Base-by-base conservation (phyloP, 2,113 vertebrate genomes). In the Seriola dumerili region DNA sequence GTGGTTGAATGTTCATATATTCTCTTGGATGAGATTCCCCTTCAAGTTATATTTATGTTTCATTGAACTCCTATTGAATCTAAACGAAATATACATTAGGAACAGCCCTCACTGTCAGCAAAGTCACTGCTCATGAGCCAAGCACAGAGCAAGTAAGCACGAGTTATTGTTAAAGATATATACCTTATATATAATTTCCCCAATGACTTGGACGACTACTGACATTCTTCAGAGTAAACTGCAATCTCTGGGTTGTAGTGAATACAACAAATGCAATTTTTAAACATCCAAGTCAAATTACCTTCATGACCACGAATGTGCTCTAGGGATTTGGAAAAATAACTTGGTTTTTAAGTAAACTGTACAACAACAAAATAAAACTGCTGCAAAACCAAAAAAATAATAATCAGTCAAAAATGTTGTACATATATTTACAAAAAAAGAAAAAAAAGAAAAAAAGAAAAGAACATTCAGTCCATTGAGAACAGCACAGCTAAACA, bases 11-110 rank as follows among this genome's bases (percentile, higher is more conserved):
- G 63, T 65, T 81, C 13, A 38, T 32, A 71, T 65, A 44, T 74
- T 77, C 73, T 87, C 77, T 55, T 57, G 11, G 69, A 76, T 79
- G 50, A 89, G 62, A 88, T 65, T 81, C 71, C 75, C 72, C 64
- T 88, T 85, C 61, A 85, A 77, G 58, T 87, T 89, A 74, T 81
- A 87, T 76, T 89, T 84, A 72, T 84, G 67, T 78, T 85, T 75
- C 66, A 74, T 57, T 87, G 71, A 78, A 83, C 64, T 85, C 64
- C 76, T 89, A 78, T 81, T 79, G 58, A 89, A 62, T 86, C 88
- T 89, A 90, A 91, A 91, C 89, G 86, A 93, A 93, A 92, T 91
- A 87, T 93, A 94, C 93, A 93, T 71, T 76, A 89, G 84, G 76
- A 89, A 79, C 72, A 87, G 72, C 70, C 84, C 86, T 92, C 85